Evolutionary conservation across 2,888 invertebrate genomes (phyloP).

Genomic region (Parapristionchus giblindavisi): DNA sequence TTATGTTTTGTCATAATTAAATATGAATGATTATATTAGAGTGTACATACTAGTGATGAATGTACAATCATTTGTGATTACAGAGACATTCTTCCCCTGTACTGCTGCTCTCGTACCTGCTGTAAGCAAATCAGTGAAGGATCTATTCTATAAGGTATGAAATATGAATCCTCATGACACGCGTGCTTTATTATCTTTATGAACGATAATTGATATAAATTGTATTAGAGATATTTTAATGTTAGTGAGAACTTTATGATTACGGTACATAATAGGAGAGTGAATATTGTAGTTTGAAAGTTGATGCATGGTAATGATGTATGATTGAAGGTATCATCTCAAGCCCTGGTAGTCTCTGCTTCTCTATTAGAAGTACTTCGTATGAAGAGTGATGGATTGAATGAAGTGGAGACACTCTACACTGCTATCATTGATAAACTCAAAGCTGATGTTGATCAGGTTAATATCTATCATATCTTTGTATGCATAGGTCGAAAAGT

Average conservation of each 20-base stretch:
- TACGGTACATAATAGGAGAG: too few species aligned
- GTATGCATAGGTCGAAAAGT: too few species aligned
- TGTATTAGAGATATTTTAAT: too few species aligned
- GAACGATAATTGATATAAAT: too few species aligned
- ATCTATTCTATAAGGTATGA: constrained; percentile 90
- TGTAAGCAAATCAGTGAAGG: constrained; percentile 87
- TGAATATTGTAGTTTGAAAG: too few species aligned
- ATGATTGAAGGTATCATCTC: constrained; percentile 45
- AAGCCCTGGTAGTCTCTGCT: constrained; percentile 46
- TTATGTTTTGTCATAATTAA: too few species aligned
- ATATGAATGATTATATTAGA: background rate
- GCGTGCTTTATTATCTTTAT: constrained; percentile 74
- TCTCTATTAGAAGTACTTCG: constrained; percentile 39
- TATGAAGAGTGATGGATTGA: background rate
- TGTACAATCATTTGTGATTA: background rate
- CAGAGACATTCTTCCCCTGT: constrained; percentile 80
- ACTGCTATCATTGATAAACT: constrained; percentile 85
- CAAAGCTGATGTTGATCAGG: constrained; percentile 93
- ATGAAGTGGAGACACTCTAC: constrained; percentile 45
- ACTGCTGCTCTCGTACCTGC: constrained; percentile 72
- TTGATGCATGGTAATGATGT: background rate
- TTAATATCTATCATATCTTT: constrained; percentile 30
- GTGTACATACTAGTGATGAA: background rate
- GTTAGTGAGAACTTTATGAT: too few species aligned
- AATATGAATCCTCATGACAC: background rate